These are phyloP conservation scores for Himalopsyche tibetana DNA, from an alignment of 2,888 invertebrate genomes.

Conservation along the genomic window DNA sequence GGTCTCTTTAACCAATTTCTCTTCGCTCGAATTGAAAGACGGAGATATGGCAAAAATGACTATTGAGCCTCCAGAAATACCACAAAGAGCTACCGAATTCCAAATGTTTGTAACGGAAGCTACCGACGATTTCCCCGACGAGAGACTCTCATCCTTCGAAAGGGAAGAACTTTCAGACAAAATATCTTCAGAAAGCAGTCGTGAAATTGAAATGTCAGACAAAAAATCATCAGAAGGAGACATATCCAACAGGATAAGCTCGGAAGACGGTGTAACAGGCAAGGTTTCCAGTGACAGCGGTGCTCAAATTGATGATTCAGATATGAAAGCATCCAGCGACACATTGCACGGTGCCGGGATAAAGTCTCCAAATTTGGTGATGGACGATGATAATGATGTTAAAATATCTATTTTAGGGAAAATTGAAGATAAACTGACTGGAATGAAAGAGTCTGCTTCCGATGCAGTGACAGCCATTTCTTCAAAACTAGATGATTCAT, in stretches of 20 bases:
- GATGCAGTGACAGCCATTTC: constrained; percentile 17
- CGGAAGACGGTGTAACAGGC: constrained; percentile 76
- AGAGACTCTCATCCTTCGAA: constrained; percentile 71
- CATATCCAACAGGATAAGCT: constrained; percentile 76
- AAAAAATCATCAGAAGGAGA: constrained; percentile 76
- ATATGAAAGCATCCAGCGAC: constrained; percentile 55
- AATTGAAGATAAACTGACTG: constrained; percentile 57
- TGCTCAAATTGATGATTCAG: constrained; percentile 57
- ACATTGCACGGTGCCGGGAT: constrained; percentile 55
- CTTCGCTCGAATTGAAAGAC: constrained; percentile 70
- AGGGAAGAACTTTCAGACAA: constrained; percentile 75
- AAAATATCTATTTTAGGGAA: constrained; percentile 54
- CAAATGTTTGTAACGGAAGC: constrained; percentile 76
- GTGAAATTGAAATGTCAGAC: constrained; percentile 76
- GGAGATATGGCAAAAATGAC: constrained; percentile 68
- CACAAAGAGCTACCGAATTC: constrained; percentile 68
- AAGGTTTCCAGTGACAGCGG: constrained; percentile 74
- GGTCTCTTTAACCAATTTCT: constrained; percentile 73
- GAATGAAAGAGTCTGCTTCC: constrained; percentile 55
- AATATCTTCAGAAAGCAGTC: constrained; percentile 76
- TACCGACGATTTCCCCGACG: constrained; percentile 70
- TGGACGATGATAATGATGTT: constrained; percentile 55
- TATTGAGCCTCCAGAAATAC: constrained; percentile 70
- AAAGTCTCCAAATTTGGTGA: constrained; percentile 59
- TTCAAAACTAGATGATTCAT: constrained; percentile 58